Base-by-base conservation (phyloP, 2,797 vertebrate genomes). In the Clarias laeviceps region DNA sequence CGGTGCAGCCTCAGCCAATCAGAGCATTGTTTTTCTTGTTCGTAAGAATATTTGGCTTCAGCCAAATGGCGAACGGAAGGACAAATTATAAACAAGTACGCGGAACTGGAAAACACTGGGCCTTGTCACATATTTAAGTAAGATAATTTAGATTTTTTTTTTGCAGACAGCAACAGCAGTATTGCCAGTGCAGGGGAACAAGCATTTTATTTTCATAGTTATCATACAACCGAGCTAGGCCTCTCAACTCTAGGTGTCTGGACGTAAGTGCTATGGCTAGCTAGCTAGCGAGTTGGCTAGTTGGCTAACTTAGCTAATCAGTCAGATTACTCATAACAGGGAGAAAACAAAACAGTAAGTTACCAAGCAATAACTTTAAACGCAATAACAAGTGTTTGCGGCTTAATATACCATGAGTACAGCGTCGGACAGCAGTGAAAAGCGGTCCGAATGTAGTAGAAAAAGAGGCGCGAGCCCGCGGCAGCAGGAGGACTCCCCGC, bases 1-100 rank as follows among this genome's bases (percentile, higher is more conserved):
- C 95, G 94, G 88, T 90, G 91, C 57, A 29, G 73, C 84, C 84
- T 84, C 54, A 91, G 89, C 95, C 96, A 96, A 96, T 96, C 91
- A 91, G 81, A 68, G 64, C 66, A 93, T 93, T 95, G 94, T 95
- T 96, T 93, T 94, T 92, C 91, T 86, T 91, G 27, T 91, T 89
- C 82, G 88, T 88, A 89, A 82, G 87, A 81, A 87, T 83, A 73
- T 92, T 65, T 80, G 78, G 61, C 66, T 84, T 89, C 87, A 88
- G 89, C 87, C 88, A 87, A 89, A 92, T 93, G 93, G 94, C 92
- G 92, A 93, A 90, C 85, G 89, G 89, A 92, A 93, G 93, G 87
- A 86, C 91, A 91, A 93, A 92, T 88, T 86, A 91, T 85, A 93
- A 94, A 94, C 88, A 93, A 89, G 86, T 85, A 74, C 65, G 73